phyloP scores from a whole-genome alignment of 2,113 vertebrate genomes.

The Ageneiosus marmoratus region DNA sequence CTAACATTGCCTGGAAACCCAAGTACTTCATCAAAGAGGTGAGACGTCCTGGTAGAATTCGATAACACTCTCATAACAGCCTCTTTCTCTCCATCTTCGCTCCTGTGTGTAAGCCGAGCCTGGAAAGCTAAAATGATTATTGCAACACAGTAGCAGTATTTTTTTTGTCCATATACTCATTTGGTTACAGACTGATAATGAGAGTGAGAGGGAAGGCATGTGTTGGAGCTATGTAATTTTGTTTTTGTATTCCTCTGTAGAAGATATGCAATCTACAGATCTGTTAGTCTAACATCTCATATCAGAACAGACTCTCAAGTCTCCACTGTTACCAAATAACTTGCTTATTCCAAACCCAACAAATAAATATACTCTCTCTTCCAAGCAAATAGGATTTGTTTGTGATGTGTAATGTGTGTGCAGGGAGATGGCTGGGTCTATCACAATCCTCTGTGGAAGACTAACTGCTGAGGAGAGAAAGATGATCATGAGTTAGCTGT shows the following conservation, averaged over 20 bases:
- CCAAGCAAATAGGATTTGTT: background rate
- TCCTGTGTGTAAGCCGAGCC: background rate
- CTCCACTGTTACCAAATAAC: background rate
- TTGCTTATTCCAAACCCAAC: background rate
- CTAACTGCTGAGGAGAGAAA: conserved; percentile 65
- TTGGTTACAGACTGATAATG: conserved; percentile 3
- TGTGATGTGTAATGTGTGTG: background rate
- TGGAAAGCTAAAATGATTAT: conserved; percentile 14
- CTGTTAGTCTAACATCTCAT: background rate
- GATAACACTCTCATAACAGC: background rate
- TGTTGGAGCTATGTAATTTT: background rate
- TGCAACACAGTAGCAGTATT: background rate
- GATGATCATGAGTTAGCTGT: conserved; percentile 20
- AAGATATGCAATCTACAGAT: background rate
- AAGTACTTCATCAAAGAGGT: conserved; percentile 89
- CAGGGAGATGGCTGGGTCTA: conserved; percentile 87
- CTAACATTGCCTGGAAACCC: conserved; percentile 75
- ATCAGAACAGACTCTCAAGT: background rate
- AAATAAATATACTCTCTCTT: background rate
- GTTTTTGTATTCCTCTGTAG: background rate
- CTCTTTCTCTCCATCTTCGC: background rate
- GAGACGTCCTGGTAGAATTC: conserved; percentile 37
- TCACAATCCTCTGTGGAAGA: conserved; percentile 83
- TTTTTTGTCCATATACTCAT: background rate
- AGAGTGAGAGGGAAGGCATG: background rate